Base-by-base conservation (phyloP, 2,888 invertebrate species). In the Branchipolynoe longqiensis region DNA sequence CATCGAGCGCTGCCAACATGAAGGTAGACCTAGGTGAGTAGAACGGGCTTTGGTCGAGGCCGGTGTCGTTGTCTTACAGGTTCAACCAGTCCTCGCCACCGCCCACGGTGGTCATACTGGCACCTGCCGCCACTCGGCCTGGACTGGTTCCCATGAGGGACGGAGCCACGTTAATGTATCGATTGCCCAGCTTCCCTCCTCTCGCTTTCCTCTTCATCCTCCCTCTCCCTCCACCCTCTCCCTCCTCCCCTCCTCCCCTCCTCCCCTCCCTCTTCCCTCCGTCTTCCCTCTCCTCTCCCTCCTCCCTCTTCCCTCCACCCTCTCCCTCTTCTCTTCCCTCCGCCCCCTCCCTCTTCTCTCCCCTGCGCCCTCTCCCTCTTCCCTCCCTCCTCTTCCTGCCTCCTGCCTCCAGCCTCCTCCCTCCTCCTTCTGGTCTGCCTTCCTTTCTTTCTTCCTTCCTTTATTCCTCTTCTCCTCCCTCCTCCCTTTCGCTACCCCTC, bases 1-100 rank as follows among this genome's bases (percentile, higher is more conserved):
- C 25, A 33, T 36, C 69, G 36, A 69, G 1, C 38, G 38, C 22
- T 18, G 38, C 36, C 69, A 58, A 4, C 12, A 69, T 69, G 69
- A 69, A 69, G 69, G 69, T 69, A 12, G 69, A 69, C 38, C 38
- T 69, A 18, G 69, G 69, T 69, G n/a, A 69, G 69, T 69, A 33
- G 0, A 36, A 36, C 14, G 33, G 6, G 36, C 36, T 12, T n/a
- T 22, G 6, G 62, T 58, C 58, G 4, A 4, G 12, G 12, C 58
- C 25, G 58, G 25, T 4, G 14, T n/a, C 58, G 12, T 8, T n/a
- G 22, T 58, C n/a, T 28, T 28, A 14, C 2, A 28, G 62, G 62
- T 28, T 18, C 48, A 48, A n/a, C n/a, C n/a, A n/a, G n/a, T n/a
- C n/a, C n/a, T n/a, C n/a, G n/a, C n/a, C n/a, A n/a, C n/a, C n/a